Conservation (phyloP, 1,140 invertebrate genomes). For the Parasteatoda tepidariorum region DNA sequence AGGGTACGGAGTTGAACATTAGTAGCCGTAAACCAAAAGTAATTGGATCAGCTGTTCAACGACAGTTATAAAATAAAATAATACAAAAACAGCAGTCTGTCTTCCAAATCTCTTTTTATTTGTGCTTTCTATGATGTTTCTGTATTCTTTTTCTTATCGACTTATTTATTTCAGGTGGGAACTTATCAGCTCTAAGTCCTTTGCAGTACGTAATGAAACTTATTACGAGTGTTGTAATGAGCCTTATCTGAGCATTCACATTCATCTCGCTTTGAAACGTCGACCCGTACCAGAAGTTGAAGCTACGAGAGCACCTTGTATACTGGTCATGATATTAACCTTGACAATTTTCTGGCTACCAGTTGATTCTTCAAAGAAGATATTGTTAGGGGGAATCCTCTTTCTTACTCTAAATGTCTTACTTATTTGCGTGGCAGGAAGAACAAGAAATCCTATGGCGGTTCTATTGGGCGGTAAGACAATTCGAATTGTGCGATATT, state of each 20-base stretch:
- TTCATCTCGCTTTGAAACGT: not conserved
- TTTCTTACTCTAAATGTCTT: slow-evolving; percentile 25
- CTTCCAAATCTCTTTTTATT: too few species aligned
- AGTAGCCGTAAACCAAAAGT: too few species aligned
- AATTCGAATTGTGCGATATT: not conserved
- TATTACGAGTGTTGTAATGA: slow-evolving; percentile 32
- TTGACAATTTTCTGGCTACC: slow-evolving; percentile 53
- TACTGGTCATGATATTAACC: not conserved
- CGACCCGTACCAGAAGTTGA: slow-evolving; percentile 7
- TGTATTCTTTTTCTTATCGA: too few species aligned
- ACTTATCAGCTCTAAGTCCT: not conserved
- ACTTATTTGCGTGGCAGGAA: slow-evolving; percentile 8
- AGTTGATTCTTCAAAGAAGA: slow-evolving; percentile 20
- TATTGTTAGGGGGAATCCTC: slow-evolving; percentile 24
- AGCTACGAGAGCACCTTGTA: slow-evolving; percentile 13
- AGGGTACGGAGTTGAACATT: too few species aligned
- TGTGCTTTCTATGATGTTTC: too few species aligned
- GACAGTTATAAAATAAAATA: too few species aligned
- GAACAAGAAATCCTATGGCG: not conserved
- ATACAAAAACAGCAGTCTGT: too few species aligned
- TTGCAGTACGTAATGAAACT: not conserved
- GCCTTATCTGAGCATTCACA: slow-evolving; percentile 39
- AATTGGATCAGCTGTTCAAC: too few species aligned
- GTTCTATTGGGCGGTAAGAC: not conserved
- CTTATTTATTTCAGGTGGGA: slow-evolving; percentile 22